phyloP scores from a whole-genome alignment of 2,113 vertebrate species.

The Syngnathus scovelli region DNA sequence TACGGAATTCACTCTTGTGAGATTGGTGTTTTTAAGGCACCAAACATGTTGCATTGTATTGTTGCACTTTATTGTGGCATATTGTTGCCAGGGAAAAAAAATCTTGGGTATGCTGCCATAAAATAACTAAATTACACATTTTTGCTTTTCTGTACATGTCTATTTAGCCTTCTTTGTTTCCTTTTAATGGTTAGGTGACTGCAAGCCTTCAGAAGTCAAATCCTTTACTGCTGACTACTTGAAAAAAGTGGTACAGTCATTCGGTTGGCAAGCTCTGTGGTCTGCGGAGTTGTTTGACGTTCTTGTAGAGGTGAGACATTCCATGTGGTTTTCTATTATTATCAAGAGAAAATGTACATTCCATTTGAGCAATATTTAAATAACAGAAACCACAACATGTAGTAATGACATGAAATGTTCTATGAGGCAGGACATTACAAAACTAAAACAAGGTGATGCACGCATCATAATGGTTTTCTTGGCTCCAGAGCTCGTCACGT shows the following conservation, averaged over 20 bases:
- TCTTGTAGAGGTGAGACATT: conserved; percentile 79
- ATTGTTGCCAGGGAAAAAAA: not conserved
- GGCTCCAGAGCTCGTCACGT: no score
- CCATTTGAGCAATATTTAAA: not conserved
- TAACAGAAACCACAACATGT: not conserved
- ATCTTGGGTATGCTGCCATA: not conserved
- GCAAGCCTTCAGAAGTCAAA: conserved; percentile 87
- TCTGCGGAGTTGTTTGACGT: conserved; percentile 83
- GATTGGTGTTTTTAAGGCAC: no score
- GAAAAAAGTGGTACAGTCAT: conserved; percentile 84
- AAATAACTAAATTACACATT: not conserved
- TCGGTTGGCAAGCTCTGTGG: conserved; percentile 90
- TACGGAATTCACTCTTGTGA: no score
- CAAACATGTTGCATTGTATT: not conserved
- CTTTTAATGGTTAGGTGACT: conserved; percentile 76
- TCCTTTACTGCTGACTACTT: conserved; percentile 88
- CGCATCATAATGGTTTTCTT: no score
- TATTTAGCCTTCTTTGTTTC: not conserved
- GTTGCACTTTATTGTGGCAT: not conserved
- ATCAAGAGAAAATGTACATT: not conserved
- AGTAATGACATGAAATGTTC: no score
- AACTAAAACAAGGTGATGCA: no score
- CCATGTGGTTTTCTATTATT: not conserved
- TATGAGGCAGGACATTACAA: no score
- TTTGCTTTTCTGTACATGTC: not conserved